A percentile compares a stretch with the other conserved stretches of the same genome.
Evolutionary conservation across 1,140 invertebrate genomes (phyloP).

Genomic region (Sycophaga agraensis): DNA sequence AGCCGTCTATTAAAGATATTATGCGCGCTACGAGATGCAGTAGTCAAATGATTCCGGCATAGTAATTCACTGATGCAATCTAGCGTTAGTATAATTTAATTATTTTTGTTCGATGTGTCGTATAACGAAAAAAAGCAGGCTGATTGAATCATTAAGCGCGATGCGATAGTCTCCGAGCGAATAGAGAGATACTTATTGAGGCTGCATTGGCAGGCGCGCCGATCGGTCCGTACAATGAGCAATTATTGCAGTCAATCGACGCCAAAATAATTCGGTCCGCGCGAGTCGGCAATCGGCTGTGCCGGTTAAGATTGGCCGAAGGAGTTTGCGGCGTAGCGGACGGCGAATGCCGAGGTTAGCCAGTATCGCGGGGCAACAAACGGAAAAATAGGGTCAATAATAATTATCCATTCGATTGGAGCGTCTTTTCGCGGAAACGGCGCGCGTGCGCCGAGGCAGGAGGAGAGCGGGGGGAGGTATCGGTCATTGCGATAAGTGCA

Average conservation of each 20-base stretch:
- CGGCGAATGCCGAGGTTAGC: too few relatives aligned
- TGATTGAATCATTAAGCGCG: background rate
- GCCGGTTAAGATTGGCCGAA: constrained; percentile 12
- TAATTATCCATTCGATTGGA: constrained; percentile 18
- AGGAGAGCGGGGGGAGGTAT: too few relatives aligned
- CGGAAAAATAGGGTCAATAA: constrained; percentile 22
- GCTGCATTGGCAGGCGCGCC: too few relatives aligned
- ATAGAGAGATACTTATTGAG: too few relatives aligned
- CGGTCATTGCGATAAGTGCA: background rate
- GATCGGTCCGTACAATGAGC: constrained; percentile 5
- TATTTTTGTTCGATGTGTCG: background rate
- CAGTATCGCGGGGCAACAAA: constrained; percentile 6
- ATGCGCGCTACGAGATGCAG: too few relatives aligned
- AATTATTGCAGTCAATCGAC: constrained; percentile 8
- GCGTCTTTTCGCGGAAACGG: background rate
- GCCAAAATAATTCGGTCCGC: constrained; percentile 18
- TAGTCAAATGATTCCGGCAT: too few relatives aligned
- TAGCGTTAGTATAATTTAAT: background rate
- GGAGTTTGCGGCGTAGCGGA: too few relatives aligned
- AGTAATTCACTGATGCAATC: too few relatives aligned
- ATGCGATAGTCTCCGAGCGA: too few relatives aligned
- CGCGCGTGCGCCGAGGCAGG: too few relatives aligned
- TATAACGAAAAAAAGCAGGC: background rate
- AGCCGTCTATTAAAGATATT: too few relatives aligned
- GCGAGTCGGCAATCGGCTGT: background rate